phyloP scores from a whole-genome alignment of 2,113 vertebrate species.

The Chaetodon trifascialis region DNA sequence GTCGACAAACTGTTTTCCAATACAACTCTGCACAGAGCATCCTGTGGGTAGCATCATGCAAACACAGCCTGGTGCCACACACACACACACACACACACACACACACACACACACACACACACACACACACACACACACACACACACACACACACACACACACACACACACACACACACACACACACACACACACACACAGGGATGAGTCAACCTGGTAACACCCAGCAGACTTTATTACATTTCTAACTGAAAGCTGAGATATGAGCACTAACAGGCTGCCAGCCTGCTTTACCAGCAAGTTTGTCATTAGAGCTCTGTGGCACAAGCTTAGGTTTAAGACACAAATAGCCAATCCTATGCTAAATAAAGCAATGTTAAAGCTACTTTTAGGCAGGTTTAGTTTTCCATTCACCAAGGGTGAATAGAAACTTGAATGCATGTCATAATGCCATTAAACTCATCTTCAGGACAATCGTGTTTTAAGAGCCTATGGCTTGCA shows the following conservation, averaged over 20 bases:
- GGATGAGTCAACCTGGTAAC: constrained; percentile 35
- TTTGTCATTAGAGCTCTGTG: constrained; percentile 12
- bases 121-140: too few species aligned
- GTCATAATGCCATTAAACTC: background rate
- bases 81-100: too few species aligned
- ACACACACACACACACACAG: too few species aligned
- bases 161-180: too few species aligned
- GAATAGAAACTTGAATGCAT: background rate
- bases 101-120: too few species aligned
- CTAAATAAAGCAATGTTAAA: constrained; percentile 23
- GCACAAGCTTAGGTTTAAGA: constrained; percentile 21
- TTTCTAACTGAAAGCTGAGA: constrained; percentile 30
- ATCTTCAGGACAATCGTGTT: background rate
- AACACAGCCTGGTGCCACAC: constrained; percentile 20
- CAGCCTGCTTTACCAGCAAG: background rate
- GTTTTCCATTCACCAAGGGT: constrained; percentile 4
- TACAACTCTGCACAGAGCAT: background rate
- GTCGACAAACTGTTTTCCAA: constrained; percentile 18
- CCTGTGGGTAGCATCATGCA: background rate
- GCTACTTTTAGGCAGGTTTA: constrained; percentile 1
- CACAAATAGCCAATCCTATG: constrained; percentile 28
- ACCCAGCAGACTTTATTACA: constrained; percentile 17
- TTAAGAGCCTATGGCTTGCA: constrained; percentile 11
- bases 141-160: too few species aligned
- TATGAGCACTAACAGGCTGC: background rate